Evolutionary conservation across 2,888 invertebrate genomes (phyloP).

Genomic region (Omphaloscelis lunosa): DNA sequence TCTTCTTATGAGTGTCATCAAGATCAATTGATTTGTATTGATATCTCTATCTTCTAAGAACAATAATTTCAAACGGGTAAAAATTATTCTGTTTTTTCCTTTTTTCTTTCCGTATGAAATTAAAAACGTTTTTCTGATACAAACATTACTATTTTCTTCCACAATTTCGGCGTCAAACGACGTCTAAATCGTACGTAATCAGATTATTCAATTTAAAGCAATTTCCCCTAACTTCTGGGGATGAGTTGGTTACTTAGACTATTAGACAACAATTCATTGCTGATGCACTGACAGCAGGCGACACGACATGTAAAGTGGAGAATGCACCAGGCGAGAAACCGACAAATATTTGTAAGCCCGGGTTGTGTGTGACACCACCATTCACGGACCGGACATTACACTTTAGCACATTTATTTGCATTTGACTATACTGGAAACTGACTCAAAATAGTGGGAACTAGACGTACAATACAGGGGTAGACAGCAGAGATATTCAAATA

Average conservation of each 20-base stretch:
- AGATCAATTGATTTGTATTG: constrained; percentile 28
- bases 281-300: constrained; percentile 11
- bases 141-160: background rate
- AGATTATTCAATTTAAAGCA: background rate
- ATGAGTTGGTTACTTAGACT: constrained; percentile 22
- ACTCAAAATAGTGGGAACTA: background rate
- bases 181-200: background rate
- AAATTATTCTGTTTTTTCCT: background rate
- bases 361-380: constrained; percentile 28
- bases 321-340: constrained; percentile 17
- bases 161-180: background rate
- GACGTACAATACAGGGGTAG: too few species aligned
- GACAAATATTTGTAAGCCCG: constrained; percentile 35
- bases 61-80: background rate
- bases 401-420: constrained; percentile 35
- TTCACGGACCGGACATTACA: constrained; percentile 39
- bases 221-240: background rate
- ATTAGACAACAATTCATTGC: constrained; percentile 22
- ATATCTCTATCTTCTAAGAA: background rate
- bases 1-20: background rate
- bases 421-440: background rate
- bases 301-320: constrained; percentile 26
- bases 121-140: background rate
- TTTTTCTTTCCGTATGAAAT: background rate
- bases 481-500: background rate